Evolutionary conservation across 2,113 vertebrate genomes (phyloP), one percentile per base, ranked within the genome.

Genomic region (Ascaphus truei): DNA sequence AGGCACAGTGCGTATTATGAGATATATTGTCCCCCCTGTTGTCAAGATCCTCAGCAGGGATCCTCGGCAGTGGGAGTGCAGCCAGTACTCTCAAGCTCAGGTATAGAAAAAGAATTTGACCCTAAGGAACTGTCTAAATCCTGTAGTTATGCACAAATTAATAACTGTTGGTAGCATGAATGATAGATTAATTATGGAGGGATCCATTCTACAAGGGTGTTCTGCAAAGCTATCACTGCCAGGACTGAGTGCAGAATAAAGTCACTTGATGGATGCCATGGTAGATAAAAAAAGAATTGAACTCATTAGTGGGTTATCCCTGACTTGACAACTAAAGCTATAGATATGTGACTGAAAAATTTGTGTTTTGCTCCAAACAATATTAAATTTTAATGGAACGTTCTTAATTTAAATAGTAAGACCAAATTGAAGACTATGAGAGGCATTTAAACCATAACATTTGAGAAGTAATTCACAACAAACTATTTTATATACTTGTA

Each of bases 21-120:
- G 77, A 83, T 79, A 77, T 76, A 80, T 83, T 77, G 76, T 81
- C 79, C 79, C 76, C n/a, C 75, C 62, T 77, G 78, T 77, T 81
- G 79, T 80, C 77, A 79, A 73, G 73, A 31, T 72, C 33, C 77
- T 20, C 81, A 1, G 22, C 76, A 33, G 80, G 81, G 73, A 77
- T 76, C 41, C 75, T 33, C 2, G 65, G 63, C 26, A 76, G 57
- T 41, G 66, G 73, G 47, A 57, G 65, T 16, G 31, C 0, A 0
- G 62, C 77, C 37, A 16, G 67, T 22, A 23, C 33, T 61, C 50
- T 62, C 73, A 55, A 62, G 6, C 45, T 34, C 81, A 86, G 79
- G 77, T 81, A 74, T 61, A 22, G 51, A 59, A 62, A 45, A 15
- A 25, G 52, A 45, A 18, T 16, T 0, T 18, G 7, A 68, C 62